A percentile compares a stretch with the other conserved stretches of the same genome.
Evolutionary conservation across 35 echinoderm and acorn worm genomes (phyloP).

Genomic region (Lytechinus variegatus): DNA sequence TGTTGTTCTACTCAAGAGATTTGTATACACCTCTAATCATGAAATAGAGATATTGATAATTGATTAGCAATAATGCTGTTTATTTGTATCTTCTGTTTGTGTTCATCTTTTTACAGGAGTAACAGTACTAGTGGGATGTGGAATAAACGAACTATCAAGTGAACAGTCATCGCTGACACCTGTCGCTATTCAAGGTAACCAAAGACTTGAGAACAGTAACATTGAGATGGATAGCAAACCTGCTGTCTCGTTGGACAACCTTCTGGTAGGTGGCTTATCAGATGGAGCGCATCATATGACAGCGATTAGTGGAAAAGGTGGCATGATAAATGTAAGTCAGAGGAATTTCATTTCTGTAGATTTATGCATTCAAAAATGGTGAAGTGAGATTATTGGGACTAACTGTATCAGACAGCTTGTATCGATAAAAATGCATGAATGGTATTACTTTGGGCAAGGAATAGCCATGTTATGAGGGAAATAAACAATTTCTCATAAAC

Average conservation of each 20-base stretch:
- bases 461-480: too few species aligned
- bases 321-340: conserved; percentile 39
- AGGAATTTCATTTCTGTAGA: not conserved
- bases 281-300: not conserved
- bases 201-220: not conserved
- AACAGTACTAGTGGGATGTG: conserved; percentile 41
- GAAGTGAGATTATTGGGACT: too few species aligned
- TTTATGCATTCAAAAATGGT: not conserved
- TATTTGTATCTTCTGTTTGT: not conserved
- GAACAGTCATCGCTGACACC: not conserved
- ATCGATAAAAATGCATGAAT: too few species aligned
- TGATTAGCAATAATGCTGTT: too few species aligned
- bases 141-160: not conserved
- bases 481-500: too few species aligned
- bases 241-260: conserved; percentile 5
- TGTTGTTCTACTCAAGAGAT: too few species aligned
- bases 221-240: conserved; percentile 6
- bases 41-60: too few species aligned
- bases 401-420: too few species aligned
- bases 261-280: not conserved
- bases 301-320: not conserved
- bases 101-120: not conserved
- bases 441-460: too few species aligned
- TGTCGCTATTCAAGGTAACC: not conserved
- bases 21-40: too few species aligned